A percentile compares a stretch with the other conserved stretches of the same genome.
Conservation (phyloP, 2,113 vertebrate genomes). For the Oceanites oceanicus region DNA sequence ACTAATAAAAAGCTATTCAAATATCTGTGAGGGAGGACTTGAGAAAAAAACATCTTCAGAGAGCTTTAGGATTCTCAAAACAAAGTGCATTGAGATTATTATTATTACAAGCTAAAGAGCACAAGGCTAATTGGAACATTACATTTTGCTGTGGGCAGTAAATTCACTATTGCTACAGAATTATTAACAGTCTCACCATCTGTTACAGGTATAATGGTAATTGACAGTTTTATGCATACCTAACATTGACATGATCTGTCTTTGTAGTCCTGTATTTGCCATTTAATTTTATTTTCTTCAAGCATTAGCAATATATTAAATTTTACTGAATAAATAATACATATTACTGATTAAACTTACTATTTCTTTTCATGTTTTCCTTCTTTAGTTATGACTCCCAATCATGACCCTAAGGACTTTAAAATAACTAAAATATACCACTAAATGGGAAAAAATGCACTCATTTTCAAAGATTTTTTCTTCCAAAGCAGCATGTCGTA, state of each 20-base stretch:
- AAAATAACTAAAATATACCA: background rate
- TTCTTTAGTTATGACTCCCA: background rate
- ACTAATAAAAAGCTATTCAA: background rate
- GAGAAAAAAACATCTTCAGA: background rate
- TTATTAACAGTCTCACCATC: background rate
- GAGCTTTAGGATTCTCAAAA: background rate
- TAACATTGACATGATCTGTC: background rate
- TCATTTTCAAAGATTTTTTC: background rate
- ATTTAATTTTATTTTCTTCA: background rate
- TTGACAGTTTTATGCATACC: background rate
- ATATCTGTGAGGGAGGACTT: background rate
- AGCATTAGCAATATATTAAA: background rate
- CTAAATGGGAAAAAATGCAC: background rate
- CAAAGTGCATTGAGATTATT: background rate
- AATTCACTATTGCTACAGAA: background rate
- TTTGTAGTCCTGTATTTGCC: background rate
- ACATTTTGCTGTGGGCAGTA: background rate
- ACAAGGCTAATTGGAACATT: background rate
- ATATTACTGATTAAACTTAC: background rate
- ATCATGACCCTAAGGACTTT: background rate
- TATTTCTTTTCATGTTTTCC: background rate
- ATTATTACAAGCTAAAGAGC: background rate
- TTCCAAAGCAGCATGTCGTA: background rate
- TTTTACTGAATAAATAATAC: background rate
- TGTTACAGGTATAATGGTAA: background rate